These are phyloP conservation scores for Nesidiocoris tenuis DNA, from an alignment of 2,888 invertebrate genomes.

Conservation along the genomic window DNA sequence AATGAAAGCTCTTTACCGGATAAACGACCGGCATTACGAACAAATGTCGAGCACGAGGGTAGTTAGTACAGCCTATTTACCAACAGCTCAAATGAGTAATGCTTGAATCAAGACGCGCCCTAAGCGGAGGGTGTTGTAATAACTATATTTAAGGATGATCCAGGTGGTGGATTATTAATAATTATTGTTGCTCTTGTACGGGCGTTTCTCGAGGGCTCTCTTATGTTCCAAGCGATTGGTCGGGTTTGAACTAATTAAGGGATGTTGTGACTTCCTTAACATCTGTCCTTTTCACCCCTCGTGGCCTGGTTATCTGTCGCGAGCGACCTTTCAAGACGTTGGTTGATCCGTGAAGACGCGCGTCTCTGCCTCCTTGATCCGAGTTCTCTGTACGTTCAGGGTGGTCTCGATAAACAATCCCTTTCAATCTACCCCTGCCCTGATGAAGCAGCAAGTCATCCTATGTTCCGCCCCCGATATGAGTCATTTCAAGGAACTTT, in stretches of 20 bases:
- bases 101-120: conserved; percentile 34
- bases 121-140: conserved; percentile 4
- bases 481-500: too few relatives aligned
- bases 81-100: neutral
- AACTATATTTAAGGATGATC: conserved; percentile 41
- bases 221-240: conserved; percentile 11
- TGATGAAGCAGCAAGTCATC: too few relatives aligned
- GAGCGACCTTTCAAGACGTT: conserved; percentile 1
- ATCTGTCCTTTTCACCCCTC: conserved; percentile 37
- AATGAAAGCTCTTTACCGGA: neutral
- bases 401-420: too few relatives aligned
- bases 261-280: conserved; percentile 42
- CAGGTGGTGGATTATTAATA: conserved; percentile 37
- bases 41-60: conserved; percentile 34
- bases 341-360: neutral
- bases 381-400: too few relatives aligned
- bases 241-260: conserved; percentile 38
- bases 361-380: too few relatives aligned
- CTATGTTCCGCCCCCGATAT: too few relatives aligned
- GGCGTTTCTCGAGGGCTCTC: conserved; percentile 2
- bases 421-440: too few relatives aligned
- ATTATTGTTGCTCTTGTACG: conserved; percentile 35
- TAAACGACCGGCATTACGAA: conserved; percentile 36
- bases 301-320: neutral
- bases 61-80: conserved; percentile 18